phyloP scores from a whole-genome alignment of 2,888 invertebrate species.

The Nesidiocoris tenuis region DNA sequence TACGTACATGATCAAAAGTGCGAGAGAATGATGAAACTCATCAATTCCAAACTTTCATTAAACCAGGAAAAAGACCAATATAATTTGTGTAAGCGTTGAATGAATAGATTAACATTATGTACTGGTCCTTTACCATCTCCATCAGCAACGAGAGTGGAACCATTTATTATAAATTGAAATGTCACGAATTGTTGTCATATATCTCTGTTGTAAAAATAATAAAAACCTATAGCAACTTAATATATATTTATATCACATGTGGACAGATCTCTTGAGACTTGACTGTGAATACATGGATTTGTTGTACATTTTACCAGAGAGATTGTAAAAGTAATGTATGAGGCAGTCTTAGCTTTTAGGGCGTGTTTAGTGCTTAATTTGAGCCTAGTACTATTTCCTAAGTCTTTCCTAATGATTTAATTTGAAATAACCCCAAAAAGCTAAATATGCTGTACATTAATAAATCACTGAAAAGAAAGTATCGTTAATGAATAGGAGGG shows the following conservation, averaged over 20 bases:
- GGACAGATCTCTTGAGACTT: background rate
- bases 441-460: background rate
- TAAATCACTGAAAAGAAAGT: background rate
- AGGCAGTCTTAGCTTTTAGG: background rate
- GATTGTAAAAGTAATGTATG: background rate
- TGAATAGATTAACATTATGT: background rate
- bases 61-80: background rate
- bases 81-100: background rate
- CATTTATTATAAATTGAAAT: background rate
- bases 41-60: background rate
- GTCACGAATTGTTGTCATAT: background rate
- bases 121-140: background rate
- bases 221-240: background rate
- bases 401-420: background rate
- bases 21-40: background rate
- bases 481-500: background rate
- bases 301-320: conserved; percentile 20
- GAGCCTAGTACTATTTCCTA: background rate
- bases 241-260: background rate
- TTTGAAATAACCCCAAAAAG: background rate
- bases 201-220: background rate
- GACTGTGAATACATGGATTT: background rate
- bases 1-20: background rate
- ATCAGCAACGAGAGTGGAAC: background rate
- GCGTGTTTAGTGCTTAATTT: background rate